Evolutionary conservation across 2,888 invertebrate genomes (phyloP).

Genomic region (Heliconius ismenius): DNA sequence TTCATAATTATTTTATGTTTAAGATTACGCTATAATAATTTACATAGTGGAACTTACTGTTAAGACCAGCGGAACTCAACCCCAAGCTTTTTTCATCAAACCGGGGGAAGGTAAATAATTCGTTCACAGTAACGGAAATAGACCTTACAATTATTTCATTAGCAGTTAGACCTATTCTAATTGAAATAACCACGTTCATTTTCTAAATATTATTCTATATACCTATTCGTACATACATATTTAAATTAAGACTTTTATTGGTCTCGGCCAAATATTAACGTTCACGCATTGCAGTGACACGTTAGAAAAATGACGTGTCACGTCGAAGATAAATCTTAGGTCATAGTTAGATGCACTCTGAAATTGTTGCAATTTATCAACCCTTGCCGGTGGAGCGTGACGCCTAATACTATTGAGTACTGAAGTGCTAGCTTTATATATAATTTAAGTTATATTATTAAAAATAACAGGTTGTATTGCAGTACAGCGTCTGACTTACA

Average conservation of each 20-base stretch:
- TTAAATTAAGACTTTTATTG: slow-evolving; percentile 32
- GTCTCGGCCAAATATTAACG: slow-evolving; percentile 43
- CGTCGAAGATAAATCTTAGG: slow-evolving; percentile 66
- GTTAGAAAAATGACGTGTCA: slow-evolving; percentile 73
- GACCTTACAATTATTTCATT: background rate
- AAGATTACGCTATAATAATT: too few relatives aligned
- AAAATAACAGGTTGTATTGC: background rate
- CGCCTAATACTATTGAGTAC: slow-evolving; percentile 52
- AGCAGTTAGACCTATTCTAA: background rate
- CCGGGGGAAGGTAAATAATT: background rate
- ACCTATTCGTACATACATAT: background rate
- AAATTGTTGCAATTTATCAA: slow-evolving; percentile 75
- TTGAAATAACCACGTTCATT: too few relatives aligned
- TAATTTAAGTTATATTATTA: background rate
- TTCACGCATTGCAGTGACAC: slow-evolving; percentile 54
- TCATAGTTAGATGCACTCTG: slow-evolving; percentile 69
- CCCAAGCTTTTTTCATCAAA: too few relatives aligned
- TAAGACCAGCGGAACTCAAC: too few relatives aligned
- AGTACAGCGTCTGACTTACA: too few relatives aligned
- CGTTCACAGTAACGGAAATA: background rate
- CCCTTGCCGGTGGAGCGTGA: slow-evolving; percentile 73
- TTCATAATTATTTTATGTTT: too few relatives aligned
- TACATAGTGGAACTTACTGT: too few relatives aligned
- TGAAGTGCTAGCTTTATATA: slow-evolving; percentile 41
- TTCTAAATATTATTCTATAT: background rate